phyloP scores from a whole-genome alignment of 2,888 invertebrate species.

The Thysanoteuthis rhombus region DNA sequence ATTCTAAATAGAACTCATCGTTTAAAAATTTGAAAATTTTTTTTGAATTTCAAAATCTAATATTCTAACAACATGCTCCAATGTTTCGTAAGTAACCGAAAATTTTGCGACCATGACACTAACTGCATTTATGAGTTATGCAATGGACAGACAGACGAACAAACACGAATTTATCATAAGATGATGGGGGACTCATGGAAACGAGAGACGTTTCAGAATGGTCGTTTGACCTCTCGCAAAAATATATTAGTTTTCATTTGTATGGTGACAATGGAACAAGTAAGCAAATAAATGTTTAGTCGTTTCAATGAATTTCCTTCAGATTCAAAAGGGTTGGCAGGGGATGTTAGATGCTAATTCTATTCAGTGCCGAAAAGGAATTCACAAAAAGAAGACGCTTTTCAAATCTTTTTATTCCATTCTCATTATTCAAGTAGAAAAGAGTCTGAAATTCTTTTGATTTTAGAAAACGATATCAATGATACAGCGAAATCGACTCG shows the following conservation, averaged over 20 bases:
- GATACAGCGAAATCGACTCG: background rate
- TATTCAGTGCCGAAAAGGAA: background rate
- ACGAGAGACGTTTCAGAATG: background rate
- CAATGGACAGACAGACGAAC: too few relatives aligned
- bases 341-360: background rate
- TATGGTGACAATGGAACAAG: background rate
- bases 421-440: background rate
- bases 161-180: too few relatives aligned
- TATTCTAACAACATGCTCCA: too few relatives aligned
- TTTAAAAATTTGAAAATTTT: too few relatives aligned
- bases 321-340: background rate
- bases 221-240: background rate
- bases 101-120: too few relatives aligned
- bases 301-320: background rate
- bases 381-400: background rate
- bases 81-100: too few relatives aligned
- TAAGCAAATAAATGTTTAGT: background rate
- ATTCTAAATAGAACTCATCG: too few relatives aligned
- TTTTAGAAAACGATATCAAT: background rate
- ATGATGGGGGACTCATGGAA: too few relatives aligned
- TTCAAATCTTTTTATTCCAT: too few relatives aligned
- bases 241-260: background rate
- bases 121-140: too few relatives aligned
- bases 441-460: background rate
- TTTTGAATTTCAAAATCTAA: too few relatives aligned